Base-by-base conservation (phyloP, 2,113 vertebrate genomes). In the Pholis gunnellus region DNA sequence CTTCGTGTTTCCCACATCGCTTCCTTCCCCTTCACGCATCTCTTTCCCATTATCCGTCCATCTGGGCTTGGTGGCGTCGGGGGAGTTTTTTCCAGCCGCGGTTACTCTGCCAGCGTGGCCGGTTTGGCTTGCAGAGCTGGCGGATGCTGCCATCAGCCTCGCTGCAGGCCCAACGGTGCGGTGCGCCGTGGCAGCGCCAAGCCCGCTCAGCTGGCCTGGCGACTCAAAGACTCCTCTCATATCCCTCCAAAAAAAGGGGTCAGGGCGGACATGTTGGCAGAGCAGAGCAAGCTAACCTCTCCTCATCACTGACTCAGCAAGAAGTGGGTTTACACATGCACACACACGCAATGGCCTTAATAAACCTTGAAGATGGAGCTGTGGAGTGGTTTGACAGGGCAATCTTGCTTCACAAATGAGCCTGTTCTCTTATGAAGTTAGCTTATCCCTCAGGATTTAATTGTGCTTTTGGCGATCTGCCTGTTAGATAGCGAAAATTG, bases 201-300 rank as follows among this genome's bases (percentile, higher is more conserved):
- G 48, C n/a, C 31, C 27, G 81, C 57, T 81, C 50, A 66, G 68
- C 74, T 80, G 84, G 74, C 74, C 2, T 22, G 3, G 46, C 64
- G 72, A 38, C 66, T 92, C 77, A 85, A 83, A 87, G 84, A 50
- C 81, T 87, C 59, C 54, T 88, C 78, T 91, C 73, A 61, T 86
- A 85, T 83, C 59, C 76, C 42, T 79, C 59, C 67, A 77, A 40
- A 57, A 56, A 44, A 34, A 59, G 71, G 50, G 89, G 90, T 91
- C 88, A 89, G 79, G 54, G 84, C 69, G 80, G 93, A 84, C 91
- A 85, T 61, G 82, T 78, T 92, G 91, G 88, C 86, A 87, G 65
- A 75, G 72, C 10, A 20, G 13, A 52, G 67, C 82, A 83, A 89
- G 84, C 77, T 78, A 81, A 82, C 64, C 83, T 76, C 70, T 88